Evolutionary conservation across 2,888 invertebrate genomes (phyloP), one percentile per base, ranked within the genome.

Genomic region (Cantharis flavilabris): DNA sequence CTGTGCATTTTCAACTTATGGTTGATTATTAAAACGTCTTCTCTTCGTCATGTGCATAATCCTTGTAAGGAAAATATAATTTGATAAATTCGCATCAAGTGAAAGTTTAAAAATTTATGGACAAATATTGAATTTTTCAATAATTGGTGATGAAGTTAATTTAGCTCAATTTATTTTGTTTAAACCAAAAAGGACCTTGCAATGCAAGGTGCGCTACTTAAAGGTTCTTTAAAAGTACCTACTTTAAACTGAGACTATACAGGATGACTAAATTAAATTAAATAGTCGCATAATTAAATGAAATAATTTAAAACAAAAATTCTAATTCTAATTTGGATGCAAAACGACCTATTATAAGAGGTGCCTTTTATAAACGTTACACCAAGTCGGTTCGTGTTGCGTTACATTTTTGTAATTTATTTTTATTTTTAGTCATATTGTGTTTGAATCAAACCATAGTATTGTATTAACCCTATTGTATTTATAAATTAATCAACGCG

Each of bases 1-100:
- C 91, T 70, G 92, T 93, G 67, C 93, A 93, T 86, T 93, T 94
- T 85, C 93, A 93, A 86, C 87, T 93, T 79, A 81, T 82, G 81
- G 80, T 81, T 80, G 83, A 83, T 72, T 80, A 80, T 73, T 79
- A 79, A 78, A 69, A 70, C 73, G 76, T 76, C 72, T 76, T 76
- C 76, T n/a, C 71, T 63, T 70, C 76, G 71, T 23, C 18, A 65
- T 65, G 23, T 65, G 3, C 23, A 65, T 23, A 65, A 65, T 23
- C 18, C 20, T 65, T 3, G 3, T 65, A 65, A 65, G 65, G 3
- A 65, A 65, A 65, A 65, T 65, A 65, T 23, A 13, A 65, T 23
- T 65, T 65, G 23, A 23, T 65, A 65, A 23, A 23, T 65, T 65
- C 23, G 23, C 23, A 65, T 65, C 23, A 65, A 23, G 65, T 65